Evolutionary conservation across 2,113 vertebrate species (phyloP), one percentile per base, ranked within the genome.

Genomic region (Gila orcuttii): DNA sequence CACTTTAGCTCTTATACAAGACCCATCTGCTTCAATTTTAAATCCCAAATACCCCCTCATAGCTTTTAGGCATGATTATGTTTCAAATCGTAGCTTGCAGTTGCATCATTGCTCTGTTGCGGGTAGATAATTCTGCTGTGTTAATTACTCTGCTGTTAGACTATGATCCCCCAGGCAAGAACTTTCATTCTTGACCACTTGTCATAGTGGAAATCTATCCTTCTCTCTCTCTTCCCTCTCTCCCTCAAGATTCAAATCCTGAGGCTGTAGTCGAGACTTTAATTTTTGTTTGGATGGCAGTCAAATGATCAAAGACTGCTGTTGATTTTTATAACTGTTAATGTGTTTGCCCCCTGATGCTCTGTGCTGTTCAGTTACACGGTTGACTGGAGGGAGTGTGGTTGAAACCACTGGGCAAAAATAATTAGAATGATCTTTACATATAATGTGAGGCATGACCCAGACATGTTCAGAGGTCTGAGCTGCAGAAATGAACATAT

Each of bases 231-330:
- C 28, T 36, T 23, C 33, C 7, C 62, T 77, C 45, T 50, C 55
- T 31, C 42, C 73, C 28, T 83, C 21, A 83, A 17, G 47, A n/a
- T 66, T 83, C 23, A 31, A 47, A 79, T 79, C 79, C 55, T 74
- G 12, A 62, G 45, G 71, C 79, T 64, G 57, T 45, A 73, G 31
- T 11, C 25, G 13, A 71, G 59, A 66, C 76, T 33, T 25, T 83
- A 17, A 79, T 87, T 68, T 75, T 77, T 83, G 82, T 45, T 64
- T 50, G n/a, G 23, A 83, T 86, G 83, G 66, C 75, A 79, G 78
- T 89, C 66, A 83, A 83, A 69, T 85, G 66, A 89, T 87, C 79
- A 86, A 74, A 89, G 69, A 42, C 69, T 25, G 79, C 60, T 89
- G 86, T 39, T 87, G 28, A 83, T 85, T 89, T 86, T 62, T 64